Conservation (phyloP, 1,140 invertebrate species). For the Cydia amplana region DNA sequence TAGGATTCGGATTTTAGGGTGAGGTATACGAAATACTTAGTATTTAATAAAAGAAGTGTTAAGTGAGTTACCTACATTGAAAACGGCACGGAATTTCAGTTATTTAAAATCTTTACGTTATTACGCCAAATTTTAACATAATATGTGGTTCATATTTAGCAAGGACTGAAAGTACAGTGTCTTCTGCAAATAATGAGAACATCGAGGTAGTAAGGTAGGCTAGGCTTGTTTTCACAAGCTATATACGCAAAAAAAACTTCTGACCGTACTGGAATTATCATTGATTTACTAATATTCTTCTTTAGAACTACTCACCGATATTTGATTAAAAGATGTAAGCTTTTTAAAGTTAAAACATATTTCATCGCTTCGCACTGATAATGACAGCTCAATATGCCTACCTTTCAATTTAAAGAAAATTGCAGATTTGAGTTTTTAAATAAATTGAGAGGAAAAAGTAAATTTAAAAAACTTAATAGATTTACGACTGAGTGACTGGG, state of each 20-base stretch:
- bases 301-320: not conserved
- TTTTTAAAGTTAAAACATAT: not conserved
- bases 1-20: not conserved
- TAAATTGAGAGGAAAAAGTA: constrained; percentile 46
- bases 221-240: too few species aligned
- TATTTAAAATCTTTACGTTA: too few species aligned
- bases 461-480: constrained; percentile 44
- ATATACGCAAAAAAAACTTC: too few species aligned
- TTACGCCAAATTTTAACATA: too few species aligned
- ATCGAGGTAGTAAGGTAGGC: too few species aligned
- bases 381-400: constrained; percentile 53
- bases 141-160: too few species aligned
- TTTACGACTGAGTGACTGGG: constrained; percentile 31
- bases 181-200: too few species aligned
- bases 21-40: not conserved
- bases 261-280: too few species aligned
- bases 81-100: too few species aligned
- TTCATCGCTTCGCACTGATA: constrained; percentile 36
- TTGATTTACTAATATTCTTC: not conserved
- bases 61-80: too few species aligned
- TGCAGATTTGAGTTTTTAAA: constrained; percentile 37
- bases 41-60: too few species aligned
- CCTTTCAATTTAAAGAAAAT: constrained; percentile 39
- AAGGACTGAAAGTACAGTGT: too few species aligned
- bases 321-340: not conserved